Percentiles rank a stretch among this genome's conserved stretches.
Conservation (phyloP, 1,140 invertebrate species). For the Sarcophaga bullata region DNA sequence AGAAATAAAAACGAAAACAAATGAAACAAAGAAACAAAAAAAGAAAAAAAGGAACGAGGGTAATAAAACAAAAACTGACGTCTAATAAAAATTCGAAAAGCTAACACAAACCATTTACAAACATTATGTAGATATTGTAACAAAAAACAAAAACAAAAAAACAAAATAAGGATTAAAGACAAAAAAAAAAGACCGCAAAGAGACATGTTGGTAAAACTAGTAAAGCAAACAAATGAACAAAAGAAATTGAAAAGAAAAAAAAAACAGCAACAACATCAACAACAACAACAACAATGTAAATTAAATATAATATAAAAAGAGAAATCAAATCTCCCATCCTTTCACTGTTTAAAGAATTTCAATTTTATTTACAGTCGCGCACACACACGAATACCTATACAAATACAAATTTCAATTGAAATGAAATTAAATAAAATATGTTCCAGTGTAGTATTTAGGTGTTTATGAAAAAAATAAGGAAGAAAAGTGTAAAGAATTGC, state of each 20-base stretch:
- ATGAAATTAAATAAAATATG: not conserved
- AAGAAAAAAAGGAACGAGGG: not conserved
- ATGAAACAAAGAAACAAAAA: not conserved
- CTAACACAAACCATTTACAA: not conserved
- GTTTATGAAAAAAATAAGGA: not conserved
- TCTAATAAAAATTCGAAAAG: not conserved
- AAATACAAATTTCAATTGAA: not conserved
- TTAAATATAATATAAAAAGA: not conserved
- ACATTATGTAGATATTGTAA: no score
- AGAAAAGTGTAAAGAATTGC: not conserved
- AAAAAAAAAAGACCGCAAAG: not conserved
- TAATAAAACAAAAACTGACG: not conserved
- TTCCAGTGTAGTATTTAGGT: not conserved
- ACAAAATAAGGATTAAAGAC: not conserved
- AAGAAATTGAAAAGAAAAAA: not conserved
- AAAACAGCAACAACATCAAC: not conserved
- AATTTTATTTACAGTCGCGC: not conserved
- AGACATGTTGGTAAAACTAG: not conserved
- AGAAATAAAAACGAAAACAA: not conserved
- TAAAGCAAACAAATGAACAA: not conserved
- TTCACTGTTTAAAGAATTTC: not conserved
- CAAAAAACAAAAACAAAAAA: slow-evolving; percentile 16
- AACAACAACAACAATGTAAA: not conserved
- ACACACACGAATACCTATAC: not conserved
- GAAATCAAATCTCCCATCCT: no score